Evolutionary conservation across 2,888 invertebrate species (phyloP), one percentile per base, ranked within the genome.

Genomic region (Acronicta leporina): DNA sequence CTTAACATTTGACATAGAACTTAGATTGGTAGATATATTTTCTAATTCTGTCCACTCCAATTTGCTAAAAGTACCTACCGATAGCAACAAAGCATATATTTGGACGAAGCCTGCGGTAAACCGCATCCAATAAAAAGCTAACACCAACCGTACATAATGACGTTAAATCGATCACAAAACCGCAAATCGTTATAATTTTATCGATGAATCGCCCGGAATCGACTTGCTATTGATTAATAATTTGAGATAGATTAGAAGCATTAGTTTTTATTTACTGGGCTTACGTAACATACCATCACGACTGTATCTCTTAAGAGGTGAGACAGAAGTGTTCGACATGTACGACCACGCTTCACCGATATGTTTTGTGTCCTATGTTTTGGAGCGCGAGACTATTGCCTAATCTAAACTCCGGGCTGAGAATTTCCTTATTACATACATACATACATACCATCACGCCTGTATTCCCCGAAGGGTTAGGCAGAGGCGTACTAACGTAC

Each of bases 171-270:
- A 70, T 70, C 42, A 46, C 27, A 16, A 35, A 63, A 77, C 74
- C 67, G 44, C 65, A 77, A 71, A 57, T 67, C 56, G 53, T 63
- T 66, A 54, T 47, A 60, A 63, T 52, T 57, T 60, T n/a, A 65
- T 63, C 55, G 60, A 74, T 61, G 44, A 68, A 69, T 69, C 58
- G 51, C 11, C 40, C 45, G 42, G 58, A 63, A 63, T 56, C 46
- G 57, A 57, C 47, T 70, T 56, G 52, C 47, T 51, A 49, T 48
- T 40, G 16, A 48, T 55, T 48, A 60, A 53, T 62, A 60, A 50
- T 72, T 15, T 49, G 10, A 30, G 38, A 6, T 38, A n/a, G 38
- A 38, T 13, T 35, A 5, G 11, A 35, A 35, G 35, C 35, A 0
- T 13, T 13, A n/a, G n/a, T 38, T 38, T 38, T 38, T 38, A 33